Conservation (phyloP, 2,888 invertebrate species). For the Busseola fusca region DNA sequence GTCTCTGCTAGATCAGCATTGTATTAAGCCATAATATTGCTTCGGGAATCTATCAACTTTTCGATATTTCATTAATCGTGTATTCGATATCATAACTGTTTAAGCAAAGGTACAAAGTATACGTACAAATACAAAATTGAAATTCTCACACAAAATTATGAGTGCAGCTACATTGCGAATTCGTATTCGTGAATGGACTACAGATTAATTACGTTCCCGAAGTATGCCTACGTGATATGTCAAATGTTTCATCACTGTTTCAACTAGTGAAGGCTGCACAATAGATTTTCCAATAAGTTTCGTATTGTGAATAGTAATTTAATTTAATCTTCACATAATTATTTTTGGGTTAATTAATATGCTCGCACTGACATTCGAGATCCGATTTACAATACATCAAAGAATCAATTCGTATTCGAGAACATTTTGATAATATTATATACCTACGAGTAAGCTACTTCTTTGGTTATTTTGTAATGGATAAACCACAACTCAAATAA, state of each 20-base stretch:
- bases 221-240: constrained; percentile 66
- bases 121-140: constrained; percentile 27
- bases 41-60: constrained; percentile 6
- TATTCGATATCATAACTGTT: background rate
- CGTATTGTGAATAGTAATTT: constrained; percentile 56
- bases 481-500: constrained; percentile 10
- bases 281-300: constrained; percentile 59
- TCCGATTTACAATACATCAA: constrained; percentile 26
- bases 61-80: constrained; percentile 9
- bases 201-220: constrained; percentile 68
- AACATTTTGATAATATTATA: constrained; percentile 10
- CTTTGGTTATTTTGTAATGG: constrained; percentile 1
- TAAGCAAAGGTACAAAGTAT: constrained; percentile 4
- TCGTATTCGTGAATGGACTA: constrained; percentile 65
- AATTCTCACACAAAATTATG: constrained; percentile 56
- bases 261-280: constrained; percentile 52
- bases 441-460: background rate
- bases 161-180: constrained; percentile 64
- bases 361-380: constrained; percentile 30
- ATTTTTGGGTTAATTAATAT: constrained; percentile 55
- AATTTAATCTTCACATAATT: constrained; percentile 46
- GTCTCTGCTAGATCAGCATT: background rate
- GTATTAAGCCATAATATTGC: constrained; percentile 26
- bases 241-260: constrained; percentile 63
- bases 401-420: constrained; percentile 9